A percentile compares a stretch with the other conserved stretches of the same genome.
phyloP scores from a whole-genome alignment of 2,113 vertebrate species.

The Hymenochirus boettgeri region DNA sequence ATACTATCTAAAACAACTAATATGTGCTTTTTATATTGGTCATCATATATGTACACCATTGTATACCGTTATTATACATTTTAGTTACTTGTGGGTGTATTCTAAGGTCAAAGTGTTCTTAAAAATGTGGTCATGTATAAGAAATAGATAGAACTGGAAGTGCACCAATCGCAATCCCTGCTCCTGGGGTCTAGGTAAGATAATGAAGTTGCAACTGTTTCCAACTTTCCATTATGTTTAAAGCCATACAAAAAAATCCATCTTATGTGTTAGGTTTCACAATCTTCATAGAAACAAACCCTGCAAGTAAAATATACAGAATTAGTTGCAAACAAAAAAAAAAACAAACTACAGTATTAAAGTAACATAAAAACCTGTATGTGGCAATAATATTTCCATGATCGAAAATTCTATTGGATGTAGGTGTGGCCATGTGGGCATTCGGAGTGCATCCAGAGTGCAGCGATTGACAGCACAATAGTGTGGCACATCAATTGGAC shows the following conservation, averaged over 20 bases:
- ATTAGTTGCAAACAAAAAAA: conserved; percentile 25
- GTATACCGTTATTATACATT: conserved; percentile 21
- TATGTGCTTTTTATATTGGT: not conserved
- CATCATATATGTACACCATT: not conserved
- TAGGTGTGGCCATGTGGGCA: too few relatives aligned
- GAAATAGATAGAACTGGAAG: not conserved
- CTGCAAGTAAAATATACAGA: too few relatives aligned
- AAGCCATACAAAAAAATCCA: conserved; percentile 34
- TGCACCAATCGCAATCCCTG: not conserved
- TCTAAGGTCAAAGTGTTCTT: conserved; percentile 27
- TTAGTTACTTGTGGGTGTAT: not conserved
- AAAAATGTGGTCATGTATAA: not conserved
- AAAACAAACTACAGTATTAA: conserved; percentile 34
- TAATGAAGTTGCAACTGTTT: not conserved
- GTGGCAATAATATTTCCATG: too few relatives aligned
- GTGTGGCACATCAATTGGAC: too few relatives aligned
- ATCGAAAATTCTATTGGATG: too few relatives aligned
- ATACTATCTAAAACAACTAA: conserved; percentile 16
- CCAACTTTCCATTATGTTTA: conserved; percentile 6
- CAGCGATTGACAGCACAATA: too few relatives aligned
- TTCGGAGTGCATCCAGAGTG: too few relatives aligned
- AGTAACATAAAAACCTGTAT: too few relatives aligned
- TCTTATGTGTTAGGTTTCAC: conserved; percentile 67
- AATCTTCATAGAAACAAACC: conserved; percentile 96
- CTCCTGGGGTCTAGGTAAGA: conserved; percentile 13